Conservation (phyloP, 2,888 invertebrate genomes). For the Drosophila limbata region DNA sequence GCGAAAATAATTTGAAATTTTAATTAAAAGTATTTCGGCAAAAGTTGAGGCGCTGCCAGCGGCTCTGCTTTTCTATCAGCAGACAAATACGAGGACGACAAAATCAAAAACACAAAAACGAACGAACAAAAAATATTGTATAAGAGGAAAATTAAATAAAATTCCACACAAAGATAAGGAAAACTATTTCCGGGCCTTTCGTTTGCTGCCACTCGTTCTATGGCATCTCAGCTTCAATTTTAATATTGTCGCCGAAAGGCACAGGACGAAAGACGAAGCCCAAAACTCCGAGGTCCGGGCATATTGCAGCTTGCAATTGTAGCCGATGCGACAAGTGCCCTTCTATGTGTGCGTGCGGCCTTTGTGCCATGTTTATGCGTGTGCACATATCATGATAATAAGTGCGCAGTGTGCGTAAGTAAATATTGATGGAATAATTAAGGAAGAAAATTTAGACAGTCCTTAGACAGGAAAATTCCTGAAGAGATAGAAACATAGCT, state of each 20-base stretch:
- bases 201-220: constrained; percentile 47
- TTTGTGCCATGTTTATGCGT: constrained; percentile 14
- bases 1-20: constrained; percentile 81
- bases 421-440: neutral
- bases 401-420: neutral
- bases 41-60: constrained; percentile 71
- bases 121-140: constrained; percentile 6
- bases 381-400: neutral
- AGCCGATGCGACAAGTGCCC: constrained; percentile 66
- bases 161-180: constrained; percentile 44
- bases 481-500: no score
- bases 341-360: constrained; percentile 5
- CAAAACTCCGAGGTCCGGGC: constrained; percentile 35
- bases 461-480: no score
- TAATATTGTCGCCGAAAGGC: constrained; percentile 73
- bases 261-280: constrained; percentile 29
- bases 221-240: constrained; percentile 72
- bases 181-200: constrained; percentile 73
- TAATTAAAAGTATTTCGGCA: constrained; percentile 78
- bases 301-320: constrained; percentile 62
- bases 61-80: constrained; percentile 69
- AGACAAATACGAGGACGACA: constrained; percentile 81
- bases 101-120: constrained; percentile 77
- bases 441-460: no score
- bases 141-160: constrained; percentile 31